Base-by-base conservation (phyloP, 2,113 vertebrate genomes). In the Trinectes maculatus region DNA sequence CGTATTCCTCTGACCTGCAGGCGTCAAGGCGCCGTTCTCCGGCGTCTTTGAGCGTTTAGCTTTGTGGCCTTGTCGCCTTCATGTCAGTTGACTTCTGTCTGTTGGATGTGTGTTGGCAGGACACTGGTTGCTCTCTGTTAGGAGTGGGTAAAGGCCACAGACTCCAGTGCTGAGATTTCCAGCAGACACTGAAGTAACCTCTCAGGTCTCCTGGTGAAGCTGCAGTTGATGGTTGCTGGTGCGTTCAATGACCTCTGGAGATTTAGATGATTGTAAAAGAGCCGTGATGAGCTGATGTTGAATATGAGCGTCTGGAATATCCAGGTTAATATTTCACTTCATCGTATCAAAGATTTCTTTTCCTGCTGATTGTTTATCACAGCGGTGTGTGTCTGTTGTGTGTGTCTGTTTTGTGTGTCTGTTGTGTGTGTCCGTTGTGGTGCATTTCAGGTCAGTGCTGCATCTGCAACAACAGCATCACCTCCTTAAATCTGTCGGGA, bases 291-390 rank as follows among this genome's bases (percentile, higher is more conserved):
- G n/a, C n/a, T n/a, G n/a, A n/a, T n/a, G n/a, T n/a, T n/a, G n/a
- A n/a, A n/a, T n/a, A n/a, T n/a, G n/a, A n/a, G n/a, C n/a, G n/a
- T n/a, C n/a, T n/a, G n/a, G n/a, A n/a, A n/a, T n/a, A n/a, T n/a
- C n/a, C 58, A 43, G 54, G 8, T 65, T n/a, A 78, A 65, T 72
- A 72, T 69, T 68, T 77, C 24, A 71, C 24, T 33, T 49, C 44
- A 4, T 33, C 49, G 6, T 22, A 24, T 55, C 40, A 37, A 19
- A 49, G 43, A 34, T 67, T 37, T 43, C 28, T 44, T 21, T 69
- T n/a, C n/a, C 9, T 8, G 5, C 11, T 37, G 34, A 12, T 40
- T 54, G 19, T 72, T 64, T 37, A 49, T 60, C 3, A 29, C 10
- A 18, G 59, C n/a, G 18, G 3, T 13, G n/a, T 34, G 39, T 28